Conservation (phyloP, 1,140 invertebrate genomes). For the Zophobas morio region DNA sequence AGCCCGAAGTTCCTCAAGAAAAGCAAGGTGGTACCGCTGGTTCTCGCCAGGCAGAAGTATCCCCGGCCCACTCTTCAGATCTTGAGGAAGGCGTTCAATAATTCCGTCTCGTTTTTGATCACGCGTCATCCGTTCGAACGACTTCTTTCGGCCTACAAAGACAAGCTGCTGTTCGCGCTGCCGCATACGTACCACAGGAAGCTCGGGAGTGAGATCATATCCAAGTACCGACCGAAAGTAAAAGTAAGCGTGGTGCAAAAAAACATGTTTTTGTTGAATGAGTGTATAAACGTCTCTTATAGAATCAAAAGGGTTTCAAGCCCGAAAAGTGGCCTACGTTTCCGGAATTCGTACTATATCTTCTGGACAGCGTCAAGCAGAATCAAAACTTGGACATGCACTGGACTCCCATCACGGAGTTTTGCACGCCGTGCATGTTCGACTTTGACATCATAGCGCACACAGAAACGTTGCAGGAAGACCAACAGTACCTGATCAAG, state of each 20-base stretch:
- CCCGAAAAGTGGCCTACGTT: slow-evolving; percentile 79
- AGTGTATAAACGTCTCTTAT: not conserved
- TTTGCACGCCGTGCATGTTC: slow-evolving; percentile 92
- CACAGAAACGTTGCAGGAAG: slow-evolving; percentile 90
- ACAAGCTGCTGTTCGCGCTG: slow-evolving; percentile 87
- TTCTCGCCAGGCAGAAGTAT: slow-evolving; percentile 83
- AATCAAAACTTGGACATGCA: slow-evolving; percentile 88
- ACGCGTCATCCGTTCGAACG: slow-evolving; percentile 92
- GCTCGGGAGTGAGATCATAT: slow-evolving; percentile 82
- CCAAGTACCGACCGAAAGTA: slow-evolving; percentile 74
- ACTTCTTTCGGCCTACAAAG: slow-evolving; percentile 89
- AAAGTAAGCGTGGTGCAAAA: slow-evolving; percentile 53
- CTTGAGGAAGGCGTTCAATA: slow-evolving; percentile 74
- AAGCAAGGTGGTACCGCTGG: slow-evolving; percentile 82
- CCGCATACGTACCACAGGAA: slow-evolving; percentile 87
- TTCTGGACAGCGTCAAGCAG: slow-evolving; percentile 76
- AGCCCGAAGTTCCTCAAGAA: slow-evolving; percentile 81
- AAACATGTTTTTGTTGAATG: slow-evolving; percentile 14
- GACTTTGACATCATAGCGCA: slow-evolving; percentile 90
- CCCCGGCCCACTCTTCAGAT: slow-evolving; percentile 80
- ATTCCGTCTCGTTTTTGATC: slow-evolving; percentile 86
- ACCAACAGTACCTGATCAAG: slow-evolving; percentile 87
- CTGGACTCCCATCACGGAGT: slow-evolving; percentile 88
- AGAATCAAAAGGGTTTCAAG: slow-evolving; percentile 20
- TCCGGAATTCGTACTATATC: slow-evolving; percentile 83